Evolutionary conservation across 2,797 vertebrate species (phyloP).

Genomic region (Poeciliopsis paucimaculata): DNA sequence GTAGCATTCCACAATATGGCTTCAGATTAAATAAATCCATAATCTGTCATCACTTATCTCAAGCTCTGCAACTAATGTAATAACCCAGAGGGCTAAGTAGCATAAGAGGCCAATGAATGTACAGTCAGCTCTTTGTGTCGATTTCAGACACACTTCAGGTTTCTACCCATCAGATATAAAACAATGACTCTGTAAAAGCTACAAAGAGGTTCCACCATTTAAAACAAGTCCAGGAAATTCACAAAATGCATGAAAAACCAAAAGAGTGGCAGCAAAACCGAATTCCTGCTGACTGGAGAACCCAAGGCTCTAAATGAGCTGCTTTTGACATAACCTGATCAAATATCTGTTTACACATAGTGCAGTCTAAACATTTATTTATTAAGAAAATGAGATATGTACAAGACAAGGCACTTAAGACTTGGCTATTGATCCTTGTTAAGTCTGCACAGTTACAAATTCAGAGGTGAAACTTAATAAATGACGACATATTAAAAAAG

Average conservation of each 20-base stretch:
- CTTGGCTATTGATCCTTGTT: background rate
- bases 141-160: conserved; percentile 11
- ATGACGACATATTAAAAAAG: too few relatives aligned
- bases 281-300: background rate
- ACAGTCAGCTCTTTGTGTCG: conserved; percentile 44
- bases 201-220: background rate
- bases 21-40: conserved; percentile 32
- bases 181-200: background rate
- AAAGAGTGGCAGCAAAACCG: background rate
- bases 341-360: background rate
- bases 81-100: conserved; percentile 49
- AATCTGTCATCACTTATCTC: conserved; percentile 43
- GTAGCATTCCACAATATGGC: conserved; percentile 12
- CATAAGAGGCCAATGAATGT: conserved; percentile 39
- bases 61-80: conserved; percentile 46
- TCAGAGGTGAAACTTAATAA: background rate
- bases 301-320: background rate
- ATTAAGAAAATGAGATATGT: background rate
- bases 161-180: background rate
- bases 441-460: background rate
- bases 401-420: background rate
- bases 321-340: background rate
- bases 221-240: background rate
- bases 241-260: background rate
- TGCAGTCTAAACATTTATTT: background rate